A percentile compares a stretch with the other conserved stretches of the same genome.
phyloP scores from a whole-genome alignment of 2,113 vertebrate genomes.

The Psophia crepitans region DNA sequence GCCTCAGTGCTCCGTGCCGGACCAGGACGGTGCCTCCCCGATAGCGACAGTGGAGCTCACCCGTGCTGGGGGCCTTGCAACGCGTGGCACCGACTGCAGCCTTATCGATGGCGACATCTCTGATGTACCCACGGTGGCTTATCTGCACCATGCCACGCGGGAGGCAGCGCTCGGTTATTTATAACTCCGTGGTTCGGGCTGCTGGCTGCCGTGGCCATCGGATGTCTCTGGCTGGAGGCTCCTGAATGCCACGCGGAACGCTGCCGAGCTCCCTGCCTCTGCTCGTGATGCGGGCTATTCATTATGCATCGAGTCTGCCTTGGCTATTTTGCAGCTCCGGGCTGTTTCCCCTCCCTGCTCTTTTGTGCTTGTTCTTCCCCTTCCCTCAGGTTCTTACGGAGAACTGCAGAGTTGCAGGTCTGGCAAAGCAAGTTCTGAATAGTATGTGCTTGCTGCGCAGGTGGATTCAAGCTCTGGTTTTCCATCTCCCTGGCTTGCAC shows the following conservation, averaged over 20 bases:
- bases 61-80: neutral
- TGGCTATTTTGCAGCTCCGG: neutral
- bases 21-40: neutral
- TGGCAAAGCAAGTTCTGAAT: neutral
- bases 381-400: neutral
- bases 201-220: neutral
- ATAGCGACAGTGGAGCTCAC: too few relatives aligned
- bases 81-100: neutral
- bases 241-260: fast-evolving
- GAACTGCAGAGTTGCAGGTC: neutral
- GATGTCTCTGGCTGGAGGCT: neutral
- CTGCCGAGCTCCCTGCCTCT: neutral
- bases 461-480: neutral
- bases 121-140: neutral
- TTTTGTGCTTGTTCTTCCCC: neutral
- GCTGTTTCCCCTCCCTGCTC: neutral
- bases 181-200: neutral
- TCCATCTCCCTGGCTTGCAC: neutral
- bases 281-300: fast-evolving
- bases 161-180: neutral
- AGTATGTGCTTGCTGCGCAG: fast-evolving
- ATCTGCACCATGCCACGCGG: neutral
- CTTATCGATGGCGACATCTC: conserved; percentile 26
- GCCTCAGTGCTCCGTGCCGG: fast-evolving
- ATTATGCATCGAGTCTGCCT: neutral